Base-by-base conservation (phyloP, 1,140 invertebrate species). In the Oscheius sp. region DNA sequence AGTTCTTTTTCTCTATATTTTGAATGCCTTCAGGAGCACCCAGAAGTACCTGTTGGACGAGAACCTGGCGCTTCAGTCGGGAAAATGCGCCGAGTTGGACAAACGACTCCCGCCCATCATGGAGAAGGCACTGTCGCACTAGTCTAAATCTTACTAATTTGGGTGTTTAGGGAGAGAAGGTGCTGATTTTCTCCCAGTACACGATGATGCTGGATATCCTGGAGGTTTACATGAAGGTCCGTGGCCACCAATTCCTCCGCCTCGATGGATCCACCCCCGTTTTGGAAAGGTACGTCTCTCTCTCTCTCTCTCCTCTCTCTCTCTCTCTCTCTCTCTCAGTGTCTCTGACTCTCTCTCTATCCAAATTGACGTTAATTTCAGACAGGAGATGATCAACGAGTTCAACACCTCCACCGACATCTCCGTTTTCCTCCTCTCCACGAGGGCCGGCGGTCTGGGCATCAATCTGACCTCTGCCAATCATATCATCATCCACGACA, bases 121-220 rank as follows among this genome's bases (percentile, higher is more conserved):
- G 35, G 55, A 80, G 36, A 80, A 81, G 49, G 74, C 78, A 29
- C 7, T 10, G 15, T 59, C 23, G 23, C 29, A 15, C 29, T 23
- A 13, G 42, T 64, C 18, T 64, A 15, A 64, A 45, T 0, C 62
- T 64, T 15, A 64, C 42, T 49, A 1, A 29, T 65, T 2, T 10
- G 3, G 13, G 26, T 58, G 64, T 59, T 36, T n/a, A 68, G 66
- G 84, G 80, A 29, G 79, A 85, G 62, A 69, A 93, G 35, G 91
- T 95, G 34, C 86, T 97, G 58, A 89, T 97, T 55, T 97, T 97
- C 87, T 95, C 92, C 84, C 94, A 97, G 87, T 96, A 95, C 85
- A 91, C 92, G 2, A 92, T 94, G 88, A 89, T 96, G 86, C 87
- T 97, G 81, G 93, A 96, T 85, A 89, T 97, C 73, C 83, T 94